These are phyloP conservation scores for Grammomys surdaster DNA, from an alignment of 2,113 vertebrate species.

Conservation along the genomic window DNA sequence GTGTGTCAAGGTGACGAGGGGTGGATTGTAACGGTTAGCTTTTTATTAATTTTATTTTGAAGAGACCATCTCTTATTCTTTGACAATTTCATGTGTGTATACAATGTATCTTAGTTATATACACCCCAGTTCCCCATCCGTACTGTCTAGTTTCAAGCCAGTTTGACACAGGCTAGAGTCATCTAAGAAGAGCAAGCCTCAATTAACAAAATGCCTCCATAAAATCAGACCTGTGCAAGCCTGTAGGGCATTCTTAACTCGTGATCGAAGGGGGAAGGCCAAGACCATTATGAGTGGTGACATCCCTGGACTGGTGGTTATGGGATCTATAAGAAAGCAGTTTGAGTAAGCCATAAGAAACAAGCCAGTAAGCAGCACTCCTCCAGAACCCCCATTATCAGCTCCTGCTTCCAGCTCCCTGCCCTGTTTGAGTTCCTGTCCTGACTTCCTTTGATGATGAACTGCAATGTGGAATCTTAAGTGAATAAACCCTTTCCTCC, in stretches of 20 bases:
- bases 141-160: background rate
- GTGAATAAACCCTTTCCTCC: background rate
- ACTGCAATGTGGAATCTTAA: background rate
- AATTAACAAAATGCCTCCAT: background rate
- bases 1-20: background rate
- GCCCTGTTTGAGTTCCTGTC: background rate
- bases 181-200: background rate
- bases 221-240: background rate
- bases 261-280: background rate
- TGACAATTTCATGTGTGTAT: background rate
- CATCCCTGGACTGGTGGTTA: background rate
- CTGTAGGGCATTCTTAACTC: background rate
- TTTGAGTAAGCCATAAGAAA: too few relatives aligned
- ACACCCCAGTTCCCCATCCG: background rate
- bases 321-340: background rate
- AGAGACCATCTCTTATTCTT: background rate
- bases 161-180: background rate
- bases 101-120: background rate
- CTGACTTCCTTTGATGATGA: background rate
- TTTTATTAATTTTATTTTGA: background rate
- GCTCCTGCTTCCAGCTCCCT: background rate
- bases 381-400: too few relatives aligned
- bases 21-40: background rate
- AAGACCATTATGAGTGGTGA: background rate
- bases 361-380: background rate